Percentiles rank a stretch among this genome's conserved stretches.
Conservation (phyloP, 2,113 vertebrate species). For the Hippocampus mohnikei region DNA sequence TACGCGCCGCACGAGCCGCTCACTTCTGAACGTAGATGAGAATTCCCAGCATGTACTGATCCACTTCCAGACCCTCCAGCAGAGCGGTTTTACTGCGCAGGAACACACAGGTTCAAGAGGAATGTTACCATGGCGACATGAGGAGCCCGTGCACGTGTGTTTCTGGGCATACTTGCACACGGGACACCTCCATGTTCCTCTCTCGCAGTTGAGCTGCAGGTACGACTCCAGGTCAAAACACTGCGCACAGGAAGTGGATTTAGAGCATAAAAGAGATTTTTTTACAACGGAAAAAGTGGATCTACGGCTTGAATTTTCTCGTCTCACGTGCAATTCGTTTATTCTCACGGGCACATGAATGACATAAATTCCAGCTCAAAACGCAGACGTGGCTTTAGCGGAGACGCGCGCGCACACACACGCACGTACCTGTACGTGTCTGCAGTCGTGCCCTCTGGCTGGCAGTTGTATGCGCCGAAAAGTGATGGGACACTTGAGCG, state of each 20-base stretch:
- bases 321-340: no score
- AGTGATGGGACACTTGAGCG: constrained; percentile 93
- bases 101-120: constrained; percentile 13
- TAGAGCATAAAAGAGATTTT: neutral
- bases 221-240: constrained; percentile 88
- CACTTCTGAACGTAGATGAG: constrained; percentile 92
- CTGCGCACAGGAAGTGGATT: constrained; percentile 46
- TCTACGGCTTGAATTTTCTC: no score
- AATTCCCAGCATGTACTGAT: constrained; percentile 94
- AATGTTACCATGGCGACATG: neutral
- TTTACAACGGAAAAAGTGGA: no score
- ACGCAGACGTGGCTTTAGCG: no score
- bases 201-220: constrained; percentile 77
- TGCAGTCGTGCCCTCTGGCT: constrained; percentile 85
- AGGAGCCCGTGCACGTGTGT: neutral
- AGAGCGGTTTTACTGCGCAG: constrained; percentile 83
- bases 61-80: constrained; percentile 90
- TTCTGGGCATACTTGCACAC: constrained; percentile 72
- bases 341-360: no score
- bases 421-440: constrained; percentile 64
- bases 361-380: no score
- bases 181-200: constrained; percentile 78
- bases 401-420: neutral
- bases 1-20: constrained; percentile 15
- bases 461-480: constrained; percentile 93